A percentile compares a stretch with the other conserved stretches of the same genome.
These are phyloP conservation scores for Ondatra zibethicus DNA, from an alignment of 2,113 vertebrate species.

Conservation along the genomic window DNA sequence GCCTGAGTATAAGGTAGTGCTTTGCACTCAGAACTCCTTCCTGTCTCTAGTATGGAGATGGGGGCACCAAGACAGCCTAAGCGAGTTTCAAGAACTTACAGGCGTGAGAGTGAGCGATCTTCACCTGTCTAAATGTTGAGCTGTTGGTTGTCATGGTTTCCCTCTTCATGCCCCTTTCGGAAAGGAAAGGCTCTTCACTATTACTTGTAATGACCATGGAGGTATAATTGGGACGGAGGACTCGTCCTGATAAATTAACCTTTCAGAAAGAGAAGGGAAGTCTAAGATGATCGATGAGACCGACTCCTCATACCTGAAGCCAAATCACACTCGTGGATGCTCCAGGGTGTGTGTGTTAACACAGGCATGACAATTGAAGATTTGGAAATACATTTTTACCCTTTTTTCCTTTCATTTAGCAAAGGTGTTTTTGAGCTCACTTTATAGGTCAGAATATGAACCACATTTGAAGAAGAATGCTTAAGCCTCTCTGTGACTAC, in stretches of 20 bases:
- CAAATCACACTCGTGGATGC: background rate
- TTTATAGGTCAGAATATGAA: background rate
- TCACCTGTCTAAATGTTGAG: background rate
- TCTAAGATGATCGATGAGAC: background rate
- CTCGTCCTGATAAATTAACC: conserved; percentile 2
- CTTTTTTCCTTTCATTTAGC: background rate
- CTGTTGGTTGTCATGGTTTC: conserved; percentile 14
- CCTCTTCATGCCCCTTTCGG: background rate
- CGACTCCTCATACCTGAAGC: background rate
- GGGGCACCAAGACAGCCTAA: background rate
- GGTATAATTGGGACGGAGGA: background rate
- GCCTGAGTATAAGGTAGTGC: background rate
- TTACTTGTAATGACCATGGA: conserved; percentile 1
- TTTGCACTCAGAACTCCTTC: background rate
- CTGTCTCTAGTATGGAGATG: background rate
- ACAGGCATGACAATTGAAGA: background rate
- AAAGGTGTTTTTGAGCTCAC: background rate
- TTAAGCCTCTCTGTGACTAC: background rate
- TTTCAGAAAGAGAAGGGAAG: background rate
- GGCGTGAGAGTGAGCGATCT: background rate
- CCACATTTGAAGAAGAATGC: background rate
- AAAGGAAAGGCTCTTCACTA: background rate
- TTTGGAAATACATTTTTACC: background rate
- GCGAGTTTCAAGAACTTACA: background rate
- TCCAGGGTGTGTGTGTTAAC: background rate